These are phyloP conservation scores for Orchestia grillus DNA, from an alignment of 1,140 invertebrate species.

Conservation along the genomic window DNA sequence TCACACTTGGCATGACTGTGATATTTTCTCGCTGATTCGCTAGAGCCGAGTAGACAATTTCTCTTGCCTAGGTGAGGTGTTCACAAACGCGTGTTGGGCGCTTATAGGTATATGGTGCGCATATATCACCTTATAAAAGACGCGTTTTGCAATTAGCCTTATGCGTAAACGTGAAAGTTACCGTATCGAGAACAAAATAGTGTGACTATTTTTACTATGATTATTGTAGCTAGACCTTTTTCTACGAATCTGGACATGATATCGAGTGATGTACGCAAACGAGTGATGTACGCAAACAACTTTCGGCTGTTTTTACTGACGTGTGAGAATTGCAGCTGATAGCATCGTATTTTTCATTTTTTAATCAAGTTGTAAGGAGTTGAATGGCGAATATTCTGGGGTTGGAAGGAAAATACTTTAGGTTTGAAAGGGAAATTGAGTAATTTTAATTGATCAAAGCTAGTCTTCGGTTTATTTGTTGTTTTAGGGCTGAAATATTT, in stretches of 20 bases:
- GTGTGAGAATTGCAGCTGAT: not conserved
- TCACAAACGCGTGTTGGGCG: not conserved
- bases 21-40: constrained; percentile 31
- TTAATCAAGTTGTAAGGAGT: not conserved
- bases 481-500: not conserved
- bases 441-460: not conserved
- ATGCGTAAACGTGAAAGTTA: not conserved
- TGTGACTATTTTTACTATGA: not conserved
- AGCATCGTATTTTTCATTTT: not conserved
- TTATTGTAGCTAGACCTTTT: not conserved
- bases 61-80: not conserved
- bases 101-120: too few species aligned
- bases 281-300: not conserved
- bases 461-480: not conserved
- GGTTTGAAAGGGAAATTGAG: not conserved
- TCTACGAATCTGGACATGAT: not conserved
- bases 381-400: too few species aligned
- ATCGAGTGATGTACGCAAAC: not conserved
- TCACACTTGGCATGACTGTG: constrained; percentile 10
- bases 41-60: not conserved
- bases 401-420: too few species aligned
- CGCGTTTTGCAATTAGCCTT: not conserved
- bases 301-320: too few species aligned
- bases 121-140: too few species aligned
- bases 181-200: not conserved